These are phyloP conservation scores for Aurelia sp. DNA, from an alignment of 30 jellyfish, hydroid and myxozoan species.

Conservation along the genomic window DNA sequence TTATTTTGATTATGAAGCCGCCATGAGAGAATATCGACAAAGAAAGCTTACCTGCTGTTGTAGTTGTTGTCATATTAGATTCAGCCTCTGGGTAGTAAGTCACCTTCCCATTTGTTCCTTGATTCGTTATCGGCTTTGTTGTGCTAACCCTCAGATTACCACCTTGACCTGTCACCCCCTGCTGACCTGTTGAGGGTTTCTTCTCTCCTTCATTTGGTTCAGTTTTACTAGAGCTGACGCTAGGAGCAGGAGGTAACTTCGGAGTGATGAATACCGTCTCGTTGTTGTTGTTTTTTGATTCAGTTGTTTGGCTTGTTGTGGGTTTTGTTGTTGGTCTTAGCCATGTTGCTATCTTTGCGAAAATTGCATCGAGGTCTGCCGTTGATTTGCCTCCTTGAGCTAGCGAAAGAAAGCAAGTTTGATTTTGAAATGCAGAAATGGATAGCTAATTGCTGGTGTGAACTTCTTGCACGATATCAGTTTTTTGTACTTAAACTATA, in stretches of 20 bases:
- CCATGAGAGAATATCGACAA: too few relatives aligned
- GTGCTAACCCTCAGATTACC: slow-evolving; percentile 8
- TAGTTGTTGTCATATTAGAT: slow-evolving; percentile 25
- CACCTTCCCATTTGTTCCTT: neutral
- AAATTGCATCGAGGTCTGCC: slow-evolving; percentile 38
- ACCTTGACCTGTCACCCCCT: neutral
- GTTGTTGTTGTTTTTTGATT: neutral
- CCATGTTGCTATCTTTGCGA: slow-evolving; percentile 56
- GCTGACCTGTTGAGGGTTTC: slow-evolving; percentile 2
- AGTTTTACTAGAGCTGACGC: neutral
- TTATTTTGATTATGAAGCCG: too few relatives aligned
- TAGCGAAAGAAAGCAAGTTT: neutral
- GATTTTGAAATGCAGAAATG: neutral
- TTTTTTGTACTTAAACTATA: too few relatives aligned
- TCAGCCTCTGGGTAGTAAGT: slow-evolving; percentile 53
- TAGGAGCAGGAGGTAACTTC: slow-evolving; percentile 48
- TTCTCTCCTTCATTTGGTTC: neutral
- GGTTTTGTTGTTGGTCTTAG: slow-evolving; percentile 44
- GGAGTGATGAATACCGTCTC: slow-evolving; percentile 29
- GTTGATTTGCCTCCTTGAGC: neutral
- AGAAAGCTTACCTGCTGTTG: neutral
- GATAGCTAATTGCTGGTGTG: neutral
- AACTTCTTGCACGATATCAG: too few relatives aligned
- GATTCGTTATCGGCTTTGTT: slow-evolving; percentile 13
- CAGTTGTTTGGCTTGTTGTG: slow-evolving; percentile 33